Evolutionary conservation across 2,113 vertebrate genomes (phyloP).

Genomic region (Dendrocopos noguchii): DNA sequence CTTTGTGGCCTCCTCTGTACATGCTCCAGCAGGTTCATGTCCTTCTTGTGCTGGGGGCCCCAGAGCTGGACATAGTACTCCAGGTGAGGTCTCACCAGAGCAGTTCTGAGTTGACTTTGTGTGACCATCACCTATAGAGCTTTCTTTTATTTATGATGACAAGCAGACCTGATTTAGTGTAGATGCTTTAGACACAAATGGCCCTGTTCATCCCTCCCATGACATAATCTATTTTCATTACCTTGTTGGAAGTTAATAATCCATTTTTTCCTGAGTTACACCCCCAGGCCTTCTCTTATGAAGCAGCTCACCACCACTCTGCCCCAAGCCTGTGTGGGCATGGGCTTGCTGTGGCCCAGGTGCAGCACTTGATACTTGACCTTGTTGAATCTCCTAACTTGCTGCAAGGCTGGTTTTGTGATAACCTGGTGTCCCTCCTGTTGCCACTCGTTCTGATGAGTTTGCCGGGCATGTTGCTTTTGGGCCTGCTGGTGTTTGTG

Average conservation of each 20-base stretch:
- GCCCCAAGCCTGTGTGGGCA: too few species aligned
- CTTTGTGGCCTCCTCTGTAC: too few species aligned
- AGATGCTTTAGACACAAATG: neutral
- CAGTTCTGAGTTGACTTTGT: neutral
- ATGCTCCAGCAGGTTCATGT: too few species aligned
- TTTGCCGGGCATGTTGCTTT: neutral
- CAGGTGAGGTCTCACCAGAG: too few species aligned
- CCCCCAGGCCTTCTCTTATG: too few species aligned
- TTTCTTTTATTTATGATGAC: neutral
- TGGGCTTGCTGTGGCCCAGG: too few species aligned
- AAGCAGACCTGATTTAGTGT: neutral
- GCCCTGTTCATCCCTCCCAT: neutral
- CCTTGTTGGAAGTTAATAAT: neutral
- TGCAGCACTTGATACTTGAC: too few species aligned
- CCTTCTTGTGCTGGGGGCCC: too few species aligned
- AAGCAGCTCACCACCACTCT: too few species aligned
- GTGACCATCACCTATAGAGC: rapidly evolving
- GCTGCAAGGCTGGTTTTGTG: neutral
- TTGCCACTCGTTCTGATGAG: neutral
- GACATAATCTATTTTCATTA: neutral
- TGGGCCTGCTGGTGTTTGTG: neutral
- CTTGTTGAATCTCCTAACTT: too few species aligned
- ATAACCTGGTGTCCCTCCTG: neutral
- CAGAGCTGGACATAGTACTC: too few species aligned
- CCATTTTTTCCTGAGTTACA: neutral